These are phyloP conservation scores for Melanostoma scalare DNA, from an alignment of 2,888 invertebrate species.

Conservation along the genomic window DNA sequence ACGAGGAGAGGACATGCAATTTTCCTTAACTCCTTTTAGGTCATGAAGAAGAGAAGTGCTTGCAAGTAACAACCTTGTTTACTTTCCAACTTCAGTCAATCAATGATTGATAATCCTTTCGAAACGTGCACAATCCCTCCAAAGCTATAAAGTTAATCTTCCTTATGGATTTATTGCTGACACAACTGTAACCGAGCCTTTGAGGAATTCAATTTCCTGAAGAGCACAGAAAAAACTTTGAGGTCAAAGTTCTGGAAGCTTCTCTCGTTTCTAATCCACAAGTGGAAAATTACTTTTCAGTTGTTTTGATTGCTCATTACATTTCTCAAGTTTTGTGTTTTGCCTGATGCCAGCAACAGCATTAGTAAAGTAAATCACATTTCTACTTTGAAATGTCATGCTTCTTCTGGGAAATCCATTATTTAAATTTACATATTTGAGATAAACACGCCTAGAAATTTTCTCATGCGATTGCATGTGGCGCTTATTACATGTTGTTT, in stretches of 20 bases:
- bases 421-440: conserved; percentile 23
- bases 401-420: conserved; percentile 39
- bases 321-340: neutral
- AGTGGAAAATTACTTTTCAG: conserved; percentile 24
- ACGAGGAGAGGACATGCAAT: no score
- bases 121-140: no score
- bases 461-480: conserved; percentile 41
- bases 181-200: neutral
- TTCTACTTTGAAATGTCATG: conserved; percentile 28
- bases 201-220: neutral
- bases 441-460: conserved; percentile 12
- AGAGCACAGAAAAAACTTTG: neutral
- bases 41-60: no score
- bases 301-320: conserved; percentile 23
- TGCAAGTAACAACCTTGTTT: no score
- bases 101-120: no score
- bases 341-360: neutral
- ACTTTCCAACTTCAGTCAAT: no score
- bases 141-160: neutral
- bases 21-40: no score
- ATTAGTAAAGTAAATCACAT: neutral
- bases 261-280: conserved; percentile 2
- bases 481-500: conserved; percentile 35
- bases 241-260: neutral
- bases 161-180: neutral